Evolutionary conservation across 1,140 invertebrate genomes (phyloP), one percentile per base, ranked within the genome.

Genomic region (Drosophila neocordata): DNA sequence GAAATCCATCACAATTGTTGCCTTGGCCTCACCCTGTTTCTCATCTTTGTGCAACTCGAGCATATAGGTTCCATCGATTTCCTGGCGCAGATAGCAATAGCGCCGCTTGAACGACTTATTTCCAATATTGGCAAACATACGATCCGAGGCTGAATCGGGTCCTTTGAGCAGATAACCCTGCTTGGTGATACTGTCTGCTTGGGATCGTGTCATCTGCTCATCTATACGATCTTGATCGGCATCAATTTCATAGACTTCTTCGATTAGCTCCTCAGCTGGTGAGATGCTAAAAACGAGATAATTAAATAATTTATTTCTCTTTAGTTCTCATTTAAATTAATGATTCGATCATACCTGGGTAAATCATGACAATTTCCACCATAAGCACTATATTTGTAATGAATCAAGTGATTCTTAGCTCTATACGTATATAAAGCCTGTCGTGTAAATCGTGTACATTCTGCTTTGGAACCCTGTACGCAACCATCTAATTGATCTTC

Each of bases 21-120:
- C 94, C 92, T 98, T 98, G 1, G 96, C 95, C 83, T 98, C 97
- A 2, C 94, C 94, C 92, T 97, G 97, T 88, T 96, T 96, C 61
- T 98, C 97, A 93, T 98, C 97, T 93, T 98, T 98, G 90, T 97
- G 96, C 79, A 98, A 94, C 92, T 98, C 97, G 18, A 98, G 93
- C 79, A 97, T 96, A 80, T 97, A 97, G 0, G 97, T 97, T 9
- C 96, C 96, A 92, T 98, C 97, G 31, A 97, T 95, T 92, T 98
- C 96, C 92, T 96, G 96, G 60, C 97, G 93, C 79, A 98, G 93
- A 92, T 96, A 96, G 92, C 97, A 97, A 92, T 96, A 98, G 59
- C 97, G 94, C 91, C 96, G 94, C 92, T 98, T 98, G 89, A 98
- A 98, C 51, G 97, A 97, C 90, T 97, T 97, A 11, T 96, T 96